Evolutionary conservation across 1,140 invertebrate species (phyloP).

Genomic region (Leptinotarsa texana): DNA sequence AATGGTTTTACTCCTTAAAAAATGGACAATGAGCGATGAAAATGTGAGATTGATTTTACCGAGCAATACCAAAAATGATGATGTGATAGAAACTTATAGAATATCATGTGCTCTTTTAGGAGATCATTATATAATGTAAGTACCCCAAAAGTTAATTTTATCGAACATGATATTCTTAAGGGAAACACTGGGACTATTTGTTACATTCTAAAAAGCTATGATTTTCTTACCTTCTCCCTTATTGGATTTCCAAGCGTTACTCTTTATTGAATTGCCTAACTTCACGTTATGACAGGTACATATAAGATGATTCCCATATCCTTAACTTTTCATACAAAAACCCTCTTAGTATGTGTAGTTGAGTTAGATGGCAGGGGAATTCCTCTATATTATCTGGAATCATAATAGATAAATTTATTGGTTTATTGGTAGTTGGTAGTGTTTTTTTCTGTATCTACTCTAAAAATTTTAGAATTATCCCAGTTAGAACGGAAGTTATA

Average conservation of each 20-base stretch:
- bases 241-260: background rate
- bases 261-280: background rate
- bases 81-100: slow-evolving; percentile 60
- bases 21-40: slow-evolving; percentile 47
- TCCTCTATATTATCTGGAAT: no score
- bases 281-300: background rate
- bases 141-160: slow-evolving; percentile 29
- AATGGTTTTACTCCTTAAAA: slow-evolving; percentile 55
- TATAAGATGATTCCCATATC: no score
- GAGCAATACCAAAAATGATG: slow-evolving; percentile 50
- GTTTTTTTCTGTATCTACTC: no score
- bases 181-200: no score
- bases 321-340: no score
- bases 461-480: no score
- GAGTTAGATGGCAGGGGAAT: no score
- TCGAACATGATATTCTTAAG: background rate
- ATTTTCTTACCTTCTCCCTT: background rate
- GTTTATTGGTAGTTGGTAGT: no score
- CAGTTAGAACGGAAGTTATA: no score
- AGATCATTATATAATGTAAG: slow-evolving; percentile 67
- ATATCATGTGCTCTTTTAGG: slow-evolving; percentile 67
- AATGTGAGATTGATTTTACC: slow-evolving; percentile 44
- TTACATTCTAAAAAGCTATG: no score
- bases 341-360: no score
- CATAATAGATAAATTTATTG: no score